Evolutionary conservation across 1,140 invertebrate species (phyloP).

Genomic region (Microplitis demolitor): DNA sequence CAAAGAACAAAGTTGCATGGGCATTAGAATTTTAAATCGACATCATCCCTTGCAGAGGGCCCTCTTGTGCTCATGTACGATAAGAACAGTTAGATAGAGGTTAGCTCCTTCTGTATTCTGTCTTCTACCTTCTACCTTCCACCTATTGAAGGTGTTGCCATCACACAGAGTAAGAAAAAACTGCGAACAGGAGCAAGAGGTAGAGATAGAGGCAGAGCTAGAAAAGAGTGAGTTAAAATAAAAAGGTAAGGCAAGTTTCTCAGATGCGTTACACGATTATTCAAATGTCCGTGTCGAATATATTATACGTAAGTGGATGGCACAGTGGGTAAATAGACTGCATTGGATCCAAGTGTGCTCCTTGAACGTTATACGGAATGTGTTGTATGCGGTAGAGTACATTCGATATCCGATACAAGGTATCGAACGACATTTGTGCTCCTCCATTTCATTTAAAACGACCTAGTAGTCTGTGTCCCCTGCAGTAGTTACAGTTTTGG

Average conservation of each 20-base stretch:
- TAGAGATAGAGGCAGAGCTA: not conserved
- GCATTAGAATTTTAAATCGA: conserved; percentile 30
- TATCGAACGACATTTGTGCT: not conserved
- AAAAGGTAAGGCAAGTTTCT: not conserved
- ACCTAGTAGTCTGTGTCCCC: too few species aligned
- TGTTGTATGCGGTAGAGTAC: conserved; percentile 1
- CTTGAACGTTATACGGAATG: not conserved
- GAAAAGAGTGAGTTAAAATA: not conserved
- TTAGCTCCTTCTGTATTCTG: not conserved
- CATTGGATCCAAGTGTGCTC: conserved; percentile 11
- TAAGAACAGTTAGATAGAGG: not conserved
- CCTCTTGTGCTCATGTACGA: not conserved
- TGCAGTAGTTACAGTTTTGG: too few species aligned
- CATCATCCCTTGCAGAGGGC: conserved; percentile 15
- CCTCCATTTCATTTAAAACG: conserved; percentile 4
- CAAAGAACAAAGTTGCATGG: conserved; percentile 28
- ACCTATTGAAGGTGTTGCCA: not conserved
- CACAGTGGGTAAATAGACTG: conserved; percentile 7
- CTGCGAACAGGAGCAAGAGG: not conserved
- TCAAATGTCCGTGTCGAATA: conserved; percentile 21
- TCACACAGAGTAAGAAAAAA: not conserved
- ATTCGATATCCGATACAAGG: conserved; percentile 18
- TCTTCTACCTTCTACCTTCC: not conserved
- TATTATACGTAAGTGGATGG: conserved; percentile 11
- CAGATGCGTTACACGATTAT: conserved; percentile 20